Base-by-base conservation (phyloP, 2,113 vertebrate species). In the Micronycteris hirsuta region DNA sequence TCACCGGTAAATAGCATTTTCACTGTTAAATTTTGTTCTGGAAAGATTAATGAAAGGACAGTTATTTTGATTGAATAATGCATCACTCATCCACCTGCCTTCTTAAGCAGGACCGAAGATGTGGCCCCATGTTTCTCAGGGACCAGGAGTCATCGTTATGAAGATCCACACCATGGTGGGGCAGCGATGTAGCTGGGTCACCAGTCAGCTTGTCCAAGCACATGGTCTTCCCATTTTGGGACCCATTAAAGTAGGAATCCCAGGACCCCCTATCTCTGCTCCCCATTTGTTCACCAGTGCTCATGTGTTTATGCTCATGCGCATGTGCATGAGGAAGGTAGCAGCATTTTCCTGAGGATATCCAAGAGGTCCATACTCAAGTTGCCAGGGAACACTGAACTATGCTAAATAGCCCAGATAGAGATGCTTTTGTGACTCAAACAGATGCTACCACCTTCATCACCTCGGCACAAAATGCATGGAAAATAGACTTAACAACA, bases 131-230 rank as follows among this genome's bases (percentile, higher is more conserved):
- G 10, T 76, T 76, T 54, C 58, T 71, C 20, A 36, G 61, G 36
- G 22, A 61, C 41, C 2, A n/a, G n/a, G 4, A 15, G 3, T 81
- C 36, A 12, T 26, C 24, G 1, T 15, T 12, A 10, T 4, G 19
- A 31, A 49, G 7, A 49, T 4, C 2, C 0, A 26, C 10, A 14
- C 0, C 14, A 28, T 15, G 16, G 12, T 5, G 10, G 5, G 11
- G 2, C 3, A 17, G 22, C 31, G 31, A 47, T 4, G 1, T 2
- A 12, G 1, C 11, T 36, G 49, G 10, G 5, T 41, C 20, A 41
- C 20, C 10, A 4, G 17, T 52, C 4, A 81, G 43, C 38, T 81
- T 28, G 22, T 10, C 8, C 19, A 15, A 36, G 20, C 0, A 5
- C 7, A 7, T 24, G n/a, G 0, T 7, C 22, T 38, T 68, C 2